phyloP scores from a whole-genome alignment of 2,797 vertebrate genomes.

The Vireo griseus region DNA sequence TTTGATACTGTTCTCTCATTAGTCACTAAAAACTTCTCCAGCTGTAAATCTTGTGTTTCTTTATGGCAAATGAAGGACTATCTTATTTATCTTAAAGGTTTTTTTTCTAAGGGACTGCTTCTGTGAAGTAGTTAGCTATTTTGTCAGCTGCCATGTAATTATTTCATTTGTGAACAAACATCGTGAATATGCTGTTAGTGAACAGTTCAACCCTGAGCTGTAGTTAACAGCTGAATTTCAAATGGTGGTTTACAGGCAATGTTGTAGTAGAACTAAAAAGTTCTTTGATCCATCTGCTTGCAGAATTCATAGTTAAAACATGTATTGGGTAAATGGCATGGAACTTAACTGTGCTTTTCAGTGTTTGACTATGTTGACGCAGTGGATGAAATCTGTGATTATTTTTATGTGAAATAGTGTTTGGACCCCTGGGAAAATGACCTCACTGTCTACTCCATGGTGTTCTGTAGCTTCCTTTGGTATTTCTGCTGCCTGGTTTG shows the following conservation, averaged over 20 bases:
- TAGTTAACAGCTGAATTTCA: neutral
- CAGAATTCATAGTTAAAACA: neutral
- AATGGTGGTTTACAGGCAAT: neutral
- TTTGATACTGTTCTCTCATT: conserved; percentile 58
- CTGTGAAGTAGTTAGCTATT: neutral
- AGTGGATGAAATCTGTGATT: neutral
- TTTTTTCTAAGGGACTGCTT: neutral
- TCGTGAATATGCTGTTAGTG: neutral
- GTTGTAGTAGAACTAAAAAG: neutral
- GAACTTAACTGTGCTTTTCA: neutral
- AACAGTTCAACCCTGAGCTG: neutral
- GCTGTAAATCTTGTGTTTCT: neutral
- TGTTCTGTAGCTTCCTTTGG: neutral
- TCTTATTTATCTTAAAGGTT: neutral
- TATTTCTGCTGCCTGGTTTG: neutral
- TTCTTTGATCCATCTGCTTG: neutral
- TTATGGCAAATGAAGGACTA: neutral
- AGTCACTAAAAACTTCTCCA: conserved; percentile 39
- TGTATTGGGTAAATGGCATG: neutral
- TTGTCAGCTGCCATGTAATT: neutral
- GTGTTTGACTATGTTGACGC: neutral
- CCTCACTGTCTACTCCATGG: neutral
- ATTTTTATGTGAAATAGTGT: neutral
- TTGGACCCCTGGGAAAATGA: neutral
- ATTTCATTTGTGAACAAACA: neutral